A percentile compares a stretch with the other conserved stretches of the same genome.
Evolutionary conservation across 1,140 invertebrate genomes (phyloP).

Genomic region (Lerema accius): DNA sequence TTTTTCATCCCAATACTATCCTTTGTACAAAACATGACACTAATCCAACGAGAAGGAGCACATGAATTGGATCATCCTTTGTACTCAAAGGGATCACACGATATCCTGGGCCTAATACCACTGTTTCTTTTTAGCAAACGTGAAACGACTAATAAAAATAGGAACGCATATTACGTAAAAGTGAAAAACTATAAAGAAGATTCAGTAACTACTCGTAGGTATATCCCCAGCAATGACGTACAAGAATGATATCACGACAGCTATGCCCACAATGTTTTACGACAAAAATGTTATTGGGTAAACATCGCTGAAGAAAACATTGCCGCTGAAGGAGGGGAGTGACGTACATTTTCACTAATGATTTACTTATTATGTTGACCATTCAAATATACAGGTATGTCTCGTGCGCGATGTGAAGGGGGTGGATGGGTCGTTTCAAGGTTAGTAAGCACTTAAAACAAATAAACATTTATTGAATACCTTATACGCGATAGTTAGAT

Average conservation of each 20-base stretch:
- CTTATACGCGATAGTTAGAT: background rate
- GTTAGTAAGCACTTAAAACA: background rate
- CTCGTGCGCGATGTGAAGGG: background rate
- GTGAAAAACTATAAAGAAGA: too few species aligned
- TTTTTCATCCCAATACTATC: too few species aligned
- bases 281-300: background rate
- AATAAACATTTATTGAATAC: background rate
- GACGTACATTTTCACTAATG: background rate
- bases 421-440: background rate
- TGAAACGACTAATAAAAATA: too few species aligned
- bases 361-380: background rate
- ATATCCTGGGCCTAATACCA: background rate
- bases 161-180: too few species aligned
- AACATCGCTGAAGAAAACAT: background rate
- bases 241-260: slow-evolving; percentile 3
- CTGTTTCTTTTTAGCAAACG: too few species aligned
- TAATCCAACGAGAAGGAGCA: background rate
- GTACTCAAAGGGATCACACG: background rate
- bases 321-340: background rate
- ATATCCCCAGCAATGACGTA: background rate
- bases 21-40: background rate
- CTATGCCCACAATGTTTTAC: background rate
- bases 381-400: background rate
- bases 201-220: background rate
- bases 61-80: background rate